A percentile compares a stretch with the other conserved stretches of the same genome.
These are phyloP conservation scores for Protula sp. DNA, from an alignment of 2,888 invertebrate species.

Conservation along the genomic window DNA sequence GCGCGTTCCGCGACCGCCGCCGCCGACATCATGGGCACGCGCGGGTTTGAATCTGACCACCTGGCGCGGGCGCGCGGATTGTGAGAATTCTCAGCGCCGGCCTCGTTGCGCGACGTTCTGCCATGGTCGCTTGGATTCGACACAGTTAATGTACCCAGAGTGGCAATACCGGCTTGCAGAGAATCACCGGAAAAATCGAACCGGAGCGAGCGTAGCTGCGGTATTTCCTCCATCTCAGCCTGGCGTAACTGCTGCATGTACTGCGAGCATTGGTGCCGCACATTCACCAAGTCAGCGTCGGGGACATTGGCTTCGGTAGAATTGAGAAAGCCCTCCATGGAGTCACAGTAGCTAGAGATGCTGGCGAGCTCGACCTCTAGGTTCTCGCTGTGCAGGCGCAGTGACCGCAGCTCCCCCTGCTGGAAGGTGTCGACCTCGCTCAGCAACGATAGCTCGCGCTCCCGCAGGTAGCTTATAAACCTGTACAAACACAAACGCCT, in stretches of 20 bases:
- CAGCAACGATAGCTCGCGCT: constrained; percentile 61
- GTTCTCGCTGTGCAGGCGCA: constrained; percentile 84
- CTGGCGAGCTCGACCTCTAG: constrained; percentile 90
- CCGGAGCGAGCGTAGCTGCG: constrained; percentile 62
- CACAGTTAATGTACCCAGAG: constrained; percentile 27
- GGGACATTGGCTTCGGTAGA: constrained; percentile 20
- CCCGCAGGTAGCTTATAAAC: constrained; percentile 51
- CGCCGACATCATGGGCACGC: too few relatives aligned
- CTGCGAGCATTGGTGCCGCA: constrained; percentile 36
- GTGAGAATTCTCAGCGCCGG: too few relatives aligned
- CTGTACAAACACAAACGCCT: constrained; percentile 36
- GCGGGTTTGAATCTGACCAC: too few relatives aligned
- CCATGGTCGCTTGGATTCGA: too few relatives aligned
- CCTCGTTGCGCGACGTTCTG: too few relatives aligned
- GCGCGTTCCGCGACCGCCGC: too few relatives aligned
- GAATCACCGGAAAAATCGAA: constrained; percentile 38
- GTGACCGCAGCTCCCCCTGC: constrained; percentile 74
- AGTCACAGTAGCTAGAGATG: constrained; percentile 91
- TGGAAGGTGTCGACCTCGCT: constrained; percentile 76
- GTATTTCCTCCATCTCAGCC: constrained; percentile 69
- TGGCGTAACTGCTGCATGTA: constrained; percentile 35
- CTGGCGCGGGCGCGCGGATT: too few relatives aligned
- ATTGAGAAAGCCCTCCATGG: constrained; percentile 24
- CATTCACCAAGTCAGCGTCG: constrained; percentile 35
- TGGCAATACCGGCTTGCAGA: constrained; percentile 30